phyloP scores from a whole-genome alignment of 2,113 vertebrate species.

The Marmota flaviventris region DNA sequence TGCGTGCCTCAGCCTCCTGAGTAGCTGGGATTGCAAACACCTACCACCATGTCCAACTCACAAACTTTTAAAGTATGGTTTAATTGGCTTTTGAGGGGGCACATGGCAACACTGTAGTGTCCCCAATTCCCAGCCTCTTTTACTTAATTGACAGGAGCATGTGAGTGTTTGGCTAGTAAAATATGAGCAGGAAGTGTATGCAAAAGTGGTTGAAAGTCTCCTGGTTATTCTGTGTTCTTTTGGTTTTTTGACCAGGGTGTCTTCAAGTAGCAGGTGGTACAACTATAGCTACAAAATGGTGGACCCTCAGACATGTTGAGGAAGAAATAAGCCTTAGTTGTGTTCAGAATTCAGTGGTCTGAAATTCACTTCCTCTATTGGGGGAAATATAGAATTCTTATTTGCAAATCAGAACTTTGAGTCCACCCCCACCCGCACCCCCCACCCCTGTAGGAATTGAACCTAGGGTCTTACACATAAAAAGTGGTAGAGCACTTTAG shows the following conservation, averaged over 20 bases:
- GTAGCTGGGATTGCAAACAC: no score
- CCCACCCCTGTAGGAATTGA: no score
- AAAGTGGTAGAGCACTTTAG: no score
- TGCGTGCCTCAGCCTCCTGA: not conserved
- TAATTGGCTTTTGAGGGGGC: not conserved
- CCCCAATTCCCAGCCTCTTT: not conserved
- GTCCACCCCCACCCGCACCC: not conserved
- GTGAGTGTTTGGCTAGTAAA: not conserved
- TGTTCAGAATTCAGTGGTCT: not conserved
- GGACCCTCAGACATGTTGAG: not conserved
- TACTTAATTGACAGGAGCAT: not conserved
- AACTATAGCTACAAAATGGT: not conserved
- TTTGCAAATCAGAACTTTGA: not conserved
- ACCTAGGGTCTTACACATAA: no score
- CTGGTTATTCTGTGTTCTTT: not conserved
- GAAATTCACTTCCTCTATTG: no score
- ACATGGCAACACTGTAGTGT: not conserved
- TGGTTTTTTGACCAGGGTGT: not conserved
- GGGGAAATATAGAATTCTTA: not conserved
- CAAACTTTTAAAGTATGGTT: not conserved
- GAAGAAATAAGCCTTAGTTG: not conserved
- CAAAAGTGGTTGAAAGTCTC: not conserved
- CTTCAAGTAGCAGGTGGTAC: not conserved
- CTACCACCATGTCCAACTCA: not conserved
- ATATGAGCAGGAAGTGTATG: not conserved